phyloP scores from a whole-genome alignment of 2,797 vertebrate genomes.

The Peromyscus melanophrys region DNA sequence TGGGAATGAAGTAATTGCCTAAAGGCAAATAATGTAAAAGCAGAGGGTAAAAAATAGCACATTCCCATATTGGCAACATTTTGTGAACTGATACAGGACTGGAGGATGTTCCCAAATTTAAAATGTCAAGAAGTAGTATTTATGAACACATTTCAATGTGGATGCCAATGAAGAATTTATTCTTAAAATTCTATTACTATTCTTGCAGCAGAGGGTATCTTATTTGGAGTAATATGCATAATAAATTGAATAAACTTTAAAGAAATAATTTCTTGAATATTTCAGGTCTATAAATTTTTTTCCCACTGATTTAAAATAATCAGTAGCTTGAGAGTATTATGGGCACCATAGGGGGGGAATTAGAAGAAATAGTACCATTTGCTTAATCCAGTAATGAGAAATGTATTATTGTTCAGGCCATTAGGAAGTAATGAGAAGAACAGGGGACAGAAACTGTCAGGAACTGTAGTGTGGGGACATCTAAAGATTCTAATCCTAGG shows the following conservation, averaged over 20 bases:
- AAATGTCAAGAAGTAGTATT: slow-evolving; percentile 74
- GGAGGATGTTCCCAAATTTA: slow-evolving; percentile 49
- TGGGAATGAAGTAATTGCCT: slow-evolving; percentile 3
- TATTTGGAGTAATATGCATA: slow-evolving; percentile 11
- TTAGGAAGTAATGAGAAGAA: not conserved
- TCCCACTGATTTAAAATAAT: slow-evolving; percentile 49
- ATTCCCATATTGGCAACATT: slow-evolving; percentile 45
- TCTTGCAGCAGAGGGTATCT: not conserved
- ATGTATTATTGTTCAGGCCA: not conserved
- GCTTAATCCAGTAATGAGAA: not conserved
- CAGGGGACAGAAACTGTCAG: not conserved
- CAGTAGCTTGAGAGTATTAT: not conserved
- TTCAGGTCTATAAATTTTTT: not conserved
- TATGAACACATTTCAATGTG: slow-evolving; percentile 65
- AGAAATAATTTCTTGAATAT: slow-evolving; percentile 13
- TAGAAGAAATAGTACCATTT: not conserved
- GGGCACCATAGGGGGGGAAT: not conserved
- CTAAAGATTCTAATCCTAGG: not conserved
- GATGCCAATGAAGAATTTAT: slow-evolving; percentile 13
- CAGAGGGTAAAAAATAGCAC: not conserved
- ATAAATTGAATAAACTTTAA: not conserved
- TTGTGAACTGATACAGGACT: slow-evolving; percentile 46
- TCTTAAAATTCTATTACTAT: slow-evolving; percentile 60
- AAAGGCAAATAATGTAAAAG: slow-evolving; percentile 47
- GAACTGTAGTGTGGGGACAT: not conserved